A percentile compares a stretch with the other conserved stretches of the same genome.
These are phyloP conservation scores for Melanotaenia parkinsoni DNA, from an alignment of 2,797 vertebrate genomes.

Conservation along the genomic window DNA sequence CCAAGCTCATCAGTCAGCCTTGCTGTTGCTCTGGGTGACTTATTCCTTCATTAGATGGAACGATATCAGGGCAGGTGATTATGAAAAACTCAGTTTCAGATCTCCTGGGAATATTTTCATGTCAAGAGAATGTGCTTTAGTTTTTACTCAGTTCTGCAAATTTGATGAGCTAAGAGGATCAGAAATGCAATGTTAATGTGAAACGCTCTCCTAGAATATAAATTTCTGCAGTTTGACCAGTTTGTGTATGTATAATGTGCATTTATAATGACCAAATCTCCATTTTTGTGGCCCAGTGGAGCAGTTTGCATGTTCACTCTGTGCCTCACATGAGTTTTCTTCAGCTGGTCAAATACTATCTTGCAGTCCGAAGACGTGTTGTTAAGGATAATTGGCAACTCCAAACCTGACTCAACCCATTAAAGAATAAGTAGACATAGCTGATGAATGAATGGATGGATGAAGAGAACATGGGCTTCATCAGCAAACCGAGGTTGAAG, in stretches of 20 bases:
- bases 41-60: conserved; percentile 3
- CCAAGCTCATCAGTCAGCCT: neutral
- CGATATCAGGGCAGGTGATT: neutral
- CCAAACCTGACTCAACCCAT: neutral
- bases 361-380: neutral
- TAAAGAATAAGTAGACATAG: neutral
- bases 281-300: conserved; percentile 9
- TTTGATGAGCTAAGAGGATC: conserved; percentile 17
- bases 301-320: conserved; percentile 1
- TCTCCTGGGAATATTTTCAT: conserved; percentile 1
- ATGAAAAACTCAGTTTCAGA: conserved; percentile 5
- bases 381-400: conserved; percentile 4
- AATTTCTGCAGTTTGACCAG: conserved; percentile 11
- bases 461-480: neutral
- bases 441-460: neutral
- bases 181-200: conserved; percentile 18
- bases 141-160: conserved; percentile 21
- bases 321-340: neutral
- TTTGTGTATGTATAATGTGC: conserved; percentile 3
- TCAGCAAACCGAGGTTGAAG: neutral
- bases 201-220: conserved; percentile 1
- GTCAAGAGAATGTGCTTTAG: conserved; percentile 16
- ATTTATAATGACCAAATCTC: conserved; percentile 16
- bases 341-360: neutral
- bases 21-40: neutral